phyloP scores from a whole-genome alignment of 2,888 invertebrate genomes.

The Gryllus longicercus region DNA sequence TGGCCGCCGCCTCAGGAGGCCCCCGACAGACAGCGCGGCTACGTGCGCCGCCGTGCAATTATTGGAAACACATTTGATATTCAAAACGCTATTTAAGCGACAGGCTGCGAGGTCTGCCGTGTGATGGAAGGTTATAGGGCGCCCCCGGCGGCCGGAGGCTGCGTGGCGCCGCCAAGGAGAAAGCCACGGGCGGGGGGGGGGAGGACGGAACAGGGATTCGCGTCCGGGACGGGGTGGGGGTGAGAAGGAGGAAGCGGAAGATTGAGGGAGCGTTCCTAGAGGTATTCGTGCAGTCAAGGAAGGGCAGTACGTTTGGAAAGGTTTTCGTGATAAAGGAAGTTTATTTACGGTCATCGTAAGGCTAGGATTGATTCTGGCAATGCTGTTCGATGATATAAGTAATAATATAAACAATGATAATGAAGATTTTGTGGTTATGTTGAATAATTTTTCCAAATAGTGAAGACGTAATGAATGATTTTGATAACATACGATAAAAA shows the following conservation, averaged over 20 bases:
- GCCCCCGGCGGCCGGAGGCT: neutral
- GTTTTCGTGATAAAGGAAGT: too few species aligned
- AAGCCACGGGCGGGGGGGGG: neutral
- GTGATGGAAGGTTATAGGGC: neutral
- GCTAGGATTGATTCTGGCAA: too few species aligned
- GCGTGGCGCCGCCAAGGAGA: neutral
- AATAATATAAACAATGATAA: too few species aligned
- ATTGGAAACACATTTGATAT: conserved; percentile 5
- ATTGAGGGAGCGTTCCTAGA: too few species aligned
- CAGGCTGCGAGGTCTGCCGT: neutral
- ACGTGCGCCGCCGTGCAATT: neutral
- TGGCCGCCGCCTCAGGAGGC: neutral
- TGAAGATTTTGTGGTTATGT: too few species aligned
- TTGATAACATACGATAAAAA: too few species aligned
- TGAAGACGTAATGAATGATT: too few species aligned
- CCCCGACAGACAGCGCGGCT: neutral
- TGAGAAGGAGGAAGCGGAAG: neutral
- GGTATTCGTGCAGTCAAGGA: too few species aligned
- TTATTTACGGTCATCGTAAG: too few species aligned
- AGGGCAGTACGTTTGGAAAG: too few species aligned
- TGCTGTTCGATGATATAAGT: too few species aligned
- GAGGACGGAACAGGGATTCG: neutral
- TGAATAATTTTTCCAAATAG: too few species aligned
- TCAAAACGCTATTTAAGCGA: conserved; percentile 17
- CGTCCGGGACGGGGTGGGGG: neutral